These are phyloP conservation scores for Microctonus brassicae DNA, from an alignment of 2,888 invertebrate species.

Conservation along the genomic window DNA sequence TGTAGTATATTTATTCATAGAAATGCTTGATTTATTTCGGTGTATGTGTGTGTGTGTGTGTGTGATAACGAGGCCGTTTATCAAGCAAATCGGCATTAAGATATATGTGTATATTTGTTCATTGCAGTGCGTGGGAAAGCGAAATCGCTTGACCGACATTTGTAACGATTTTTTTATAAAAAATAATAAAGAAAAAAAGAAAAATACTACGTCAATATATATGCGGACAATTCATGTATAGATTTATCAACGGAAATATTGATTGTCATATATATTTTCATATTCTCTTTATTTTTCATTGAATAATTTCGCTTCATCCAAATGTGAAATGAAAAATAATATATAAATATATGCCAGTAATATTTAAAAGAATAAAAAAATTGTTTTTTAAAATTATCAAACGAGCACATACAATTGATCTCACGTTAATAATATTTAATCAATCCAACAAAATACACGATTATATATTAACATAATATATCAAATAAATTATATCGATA, in stretches of 20 bases:
- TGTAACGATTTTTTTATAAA: background rate
- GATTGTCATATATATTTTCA: background rate
- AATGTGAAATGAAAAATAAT: too few species aligned
- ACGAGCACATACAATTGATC: too few species aligned
- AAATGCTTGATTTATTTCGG: slow-evolving; percentile 34
- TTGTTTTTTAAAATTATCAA: too few species aligned
- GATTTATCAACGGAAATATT: background rate
- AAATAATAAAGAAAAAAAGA: background rate
- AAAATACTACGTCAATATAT: background rate
- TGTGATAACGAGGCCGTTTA: slow-evolving; percentile 38
- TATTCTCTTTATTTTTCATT: too few species aligned
- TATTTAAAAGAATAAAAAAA: too few species aligned
- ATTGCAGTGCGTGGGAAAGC: slow-evolving; percentile 27
- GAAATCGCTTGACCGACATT: background rate
- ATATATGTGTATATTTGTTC: background rate
- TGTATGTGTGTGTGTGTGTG: too few species aligned
- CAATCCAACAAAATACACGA: too few species aligned
- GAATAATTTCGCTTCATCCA: too few species aligned
- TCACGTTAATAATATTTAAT: too few species aligned
- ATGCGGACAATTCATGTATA: background rate
- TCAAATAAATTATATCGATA: too few species aligned
- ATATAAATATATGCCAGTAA: too few species aligned
- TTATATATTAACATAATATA: too few species aligned
- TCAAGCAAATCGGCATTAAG: slow-evolving; percentile 31
- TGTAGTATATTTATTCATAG: slow-evolving; percentile 37